These are phyloP conservation scores for Dryoscopus gambensis DNA, from an alignment of 2,113 vertebrate genomes.

Conservation along the genomic window DNA sequence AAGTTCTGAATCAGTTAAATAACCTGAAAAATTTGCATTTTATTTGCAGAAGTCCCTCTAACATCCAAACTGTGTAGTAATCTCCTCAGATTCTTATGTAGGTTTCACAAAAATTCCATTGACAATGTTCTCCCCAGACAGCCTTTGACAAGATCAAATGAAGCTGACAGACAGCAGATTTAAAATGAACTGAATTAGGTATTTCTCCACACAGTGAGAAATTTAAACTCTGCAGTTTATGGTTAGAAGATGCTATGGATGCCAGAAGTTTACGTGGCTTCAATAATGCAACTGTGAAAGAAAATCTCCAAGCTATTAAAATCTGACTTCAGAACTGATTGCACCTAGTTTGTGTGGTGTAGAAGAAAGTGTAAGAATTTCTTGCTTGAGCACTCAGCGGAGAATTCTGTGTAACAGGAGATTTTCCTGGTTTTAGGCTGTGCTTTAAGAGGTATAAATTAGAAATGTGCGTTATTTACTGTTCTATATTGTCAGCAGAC, in stretches of 20 bases:
- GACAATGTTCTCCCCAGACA: neutral
- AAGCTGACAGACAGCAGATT: neutral
- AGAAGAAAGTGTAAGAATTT: neutral
- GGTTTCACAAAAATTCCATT: neutral
- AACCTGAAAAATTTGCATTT: neutral
- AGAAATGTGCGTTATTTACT: neutral
- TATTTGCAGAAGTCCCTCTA: neutral
- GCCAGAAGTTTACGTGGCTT: neutral
- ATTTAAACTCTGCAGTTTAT: neutral
- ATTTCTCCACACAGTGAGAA: neutral
- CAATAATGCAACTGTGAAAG: neutral
- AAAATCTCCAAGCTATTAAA: neutral
- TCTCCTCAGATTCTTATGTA: neutral
- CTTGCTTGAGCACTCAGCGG: neutral
- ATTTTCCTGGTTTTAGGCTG: neutral
- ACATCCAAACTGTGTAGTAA: neutral
- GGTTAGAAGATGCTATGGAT: neutral
- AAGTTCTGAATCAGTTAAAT: neutral
- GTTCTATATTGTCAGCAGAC: neutral
- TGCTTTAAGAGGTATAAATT: neutral
- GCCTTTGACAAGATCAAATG: neutral
- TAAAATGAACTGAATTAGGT: neutral
- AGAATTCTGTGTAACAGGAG: neutral
- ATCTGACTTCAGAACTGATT: neutral
- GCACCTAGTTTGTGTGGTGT: neutral